These are phyloP conservation scores for Teleiodes luculella DNA, from an alignment of 2,888 invertebrate species.

Conservation along the genomic window DNA sequence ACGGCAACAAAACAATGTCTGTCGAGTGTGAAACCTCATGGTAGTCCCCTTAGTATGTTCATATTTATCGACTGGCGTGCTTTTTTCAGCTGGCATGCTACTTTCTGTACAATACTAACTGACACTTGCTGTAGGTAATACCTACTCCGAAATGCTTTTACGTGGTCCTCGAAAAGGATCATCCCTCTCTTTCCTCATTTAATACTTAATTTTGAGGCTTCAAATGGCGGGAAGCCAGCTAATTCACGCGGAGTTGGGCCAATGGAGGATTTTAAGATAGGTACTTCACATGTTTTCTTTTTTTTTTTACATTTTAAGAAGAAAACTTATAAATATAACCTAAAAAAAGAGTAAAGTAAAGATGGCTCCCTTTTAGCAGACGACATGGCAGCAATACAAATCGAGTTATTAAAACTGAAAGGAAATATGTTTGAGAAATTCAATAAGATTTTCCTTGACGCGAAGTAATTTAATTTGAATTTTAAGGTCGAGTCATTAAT, in stretches of 20 bases:
- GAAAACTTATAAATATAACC: not conserved
- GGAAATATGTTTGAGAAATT: not conserved
- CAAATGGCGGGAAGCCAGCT: conserved; percentile 3
- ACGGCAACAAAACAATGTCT: too few species aligned
- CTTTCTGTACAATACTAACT: not conserved
- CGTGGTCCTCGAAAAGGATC: conserved; percentile 30
- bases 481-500: too few species aligned
- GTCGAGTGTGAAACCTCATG: too few species aligned
- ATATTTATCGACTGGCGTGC: not conserved
- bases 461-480: too few species aligned
- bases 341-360: not conserved
- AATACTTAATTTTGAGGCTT: conserved; percentile 9
- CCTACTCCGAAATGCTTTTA: conserved; percentile 31
- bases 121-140: not conserved
- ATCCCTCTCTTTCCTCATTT: conserved; percentile 32
- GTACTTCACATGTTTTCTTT: not conserved
- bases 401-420: too few species aligned
- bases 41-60: too few species aligned
- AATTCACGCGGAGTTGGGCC: not conserved
- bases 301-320: not conserved
- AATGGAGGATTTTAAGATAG: not conserved
- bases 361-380: too few species aligned
- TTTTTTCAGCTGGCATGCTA: not conserved
- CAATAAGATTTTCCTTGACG: too few species aligned
- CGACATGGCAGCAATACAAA: too few species aligned